These are phyloP conservation scores for Pterophyllum scalare DNA, from an alignment of 2,113 vertebrate genomes.

Conservation along the genomic window DNA sequence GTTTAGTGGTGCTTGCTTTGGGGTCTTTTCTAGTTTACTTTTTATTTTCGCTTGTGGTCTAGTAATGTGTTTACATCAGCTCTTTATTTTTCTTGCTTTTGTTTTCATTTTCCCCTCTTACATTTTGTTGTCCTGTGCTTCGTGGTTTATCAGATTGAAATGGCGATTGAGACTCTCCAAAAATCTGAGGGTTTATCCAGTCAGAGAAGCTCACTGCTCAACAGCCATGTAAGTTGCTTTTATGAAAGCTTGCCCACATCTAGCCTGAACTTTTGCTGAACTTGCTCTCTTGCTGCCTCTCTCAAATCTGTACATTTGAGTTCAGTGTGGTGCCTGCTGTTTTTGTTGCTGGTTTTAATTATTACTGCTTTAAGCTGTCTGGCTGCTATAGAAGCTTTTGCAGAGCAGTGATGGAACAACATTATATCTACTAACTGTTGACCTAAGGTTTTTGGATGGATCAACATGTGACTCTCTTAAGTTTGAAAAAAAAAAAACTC, in stretches of 20 bases:
- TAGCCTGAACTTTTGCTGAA: constrained; percentile 31
- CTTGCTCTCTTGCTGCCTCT: constrained; percentile 41
- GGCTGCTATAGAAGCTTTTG: constrained; percentile 58
- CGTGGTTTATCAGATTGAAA: constrained; percentile 97
- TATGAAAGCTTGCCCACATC: constrained; percentile 40
- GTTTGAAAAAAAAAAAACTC: constrained; percentile 1
- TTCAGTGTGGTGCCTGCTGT: constrained; percentile 25
- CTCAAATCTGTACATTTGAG: constrained; percentile 22
- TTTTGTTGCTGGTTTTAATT: constrained; percentile 39
- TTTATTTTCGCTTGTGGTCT: constrained; percentile 49
- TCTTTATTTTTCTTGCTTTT: constrained; percentile 57
- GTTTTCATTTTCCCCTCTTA: constrained; percentile 61
- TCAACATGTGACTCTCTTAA: constrained; percentile 8
- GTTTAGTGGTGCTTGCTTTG: constrained; percentile 85
- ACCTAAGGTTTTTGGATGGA: not conserved
- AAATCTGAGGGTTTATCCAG: constrained; percentile 98
- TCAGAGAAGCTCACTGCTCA: constrained; percentile 99
- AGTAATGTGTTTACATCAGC: constrained; percentile 38
- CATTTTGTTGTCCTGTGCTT: constrained; percentile 82
- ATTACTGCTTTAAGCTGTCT: constrained; percentile 25
- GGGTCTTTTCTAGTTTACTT: constrained; percentile 44
- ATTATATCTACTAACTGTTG: constrained; percentile 1
- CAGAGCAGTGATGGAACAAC: constrained; percentile 32
- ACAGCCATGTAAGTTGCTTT: constrained; percentile 98
- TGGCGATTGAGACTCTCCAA: constrained; percentile 99